Conservation (phyloP, 2,797 vertebrate genomes). For the Pteronotus mesoamericanus region DNA sequence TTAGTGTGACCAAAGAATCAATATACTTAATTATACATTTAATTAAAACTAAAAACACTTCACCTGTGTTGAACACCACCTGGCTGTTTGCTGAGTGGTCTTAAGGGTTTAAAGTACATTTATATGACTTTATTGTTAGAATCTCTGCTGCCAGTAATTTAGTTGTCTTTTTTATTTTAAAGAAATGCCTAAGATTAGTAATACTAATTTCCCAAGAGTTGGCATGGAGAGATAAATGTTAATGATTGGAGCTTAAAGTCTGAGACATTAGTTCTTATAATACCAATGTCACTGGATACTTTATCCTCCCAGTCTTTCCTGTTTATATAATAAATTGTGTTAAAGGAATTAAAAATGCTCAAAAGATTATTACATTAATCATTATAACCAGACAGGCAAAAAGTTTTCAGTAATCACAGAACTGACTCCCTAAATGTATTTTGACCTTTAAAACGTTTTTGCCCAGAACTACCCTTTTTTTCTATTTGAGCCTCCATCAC, state of each 20-base stretch:
- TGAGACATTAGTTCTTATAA: not conserved
- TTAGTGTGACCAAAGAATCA: slow-evolving; percentile 27
- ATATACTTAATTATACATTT: slow-evolving; percentile 37
- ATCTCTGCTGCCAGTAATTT: slow-evolving; percentile 2
- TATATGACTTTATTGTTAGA: slow-evolving; percentile 11
- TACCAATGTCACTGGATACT: not conserved
- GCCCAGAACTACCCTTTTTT: not conserved
- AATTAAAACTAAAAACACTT: slow-evolving; percentile 53
- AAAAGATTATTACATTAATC: not conserved
- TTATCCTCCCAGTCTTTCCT: not conserved
- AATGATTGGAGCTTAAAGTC: not conserved
- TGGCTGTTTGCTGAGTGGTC: not conserved
- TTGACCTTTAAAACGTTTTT: not conserved
- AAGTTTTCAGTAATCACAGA: not conserved
- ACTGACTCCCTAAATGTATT: not conserved
- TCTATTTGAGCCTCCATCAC: not conserved
- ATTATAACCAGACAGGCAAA: not conserved
- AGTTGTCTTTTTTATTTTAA: not conserved
- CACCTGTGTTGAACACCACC: not conserved
- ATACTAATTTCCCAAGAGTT: not conserved
- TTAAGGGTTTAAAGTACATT: slow-evolving; percentile 1
- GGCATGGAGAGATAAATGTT: not conserved
- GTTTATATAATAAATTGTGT: not conserved
- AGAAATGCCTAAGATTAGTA: not conserved
- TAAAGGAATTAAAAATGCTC: not conserved